Base-by-base conservation (phyloP, 2,113 vertebrate genomes). In the Ammospiza caudacuta region DNA sequence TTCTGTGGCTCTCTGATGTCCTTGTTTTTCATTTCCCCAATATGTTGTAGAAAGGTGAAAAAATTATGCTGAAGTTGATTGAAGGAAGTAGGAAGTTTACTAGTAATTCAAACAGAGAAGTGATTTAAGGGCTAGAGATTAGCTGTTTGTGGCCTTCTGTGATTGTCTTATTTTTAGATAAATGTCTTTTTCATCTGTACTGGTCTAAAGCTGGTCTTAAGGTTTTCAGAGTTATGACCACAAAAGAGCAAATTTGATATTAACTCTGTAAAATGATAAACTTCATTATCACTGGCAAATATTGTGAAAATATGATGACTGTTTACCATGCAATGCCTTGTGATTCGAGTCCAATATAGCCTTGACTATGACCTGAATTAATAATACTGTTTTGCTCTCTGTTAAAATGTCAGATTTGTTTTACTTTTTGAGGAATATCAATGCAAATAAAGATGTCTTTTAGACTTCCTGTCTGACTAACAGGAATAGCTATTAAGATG, bases 271-370 rank as follows among this genome's bases (percentile, higher is more conserved):
- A 90, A 94, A 91, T 67, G 10, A 84, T 93, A 77, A 95, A 66
- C 61, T 76, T 89, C n/a, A 80, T 90, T 59, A 61, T 43, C 57
- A 29, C 52, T 84, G 52, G 52, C n/a, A 97, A 94, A 95, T 96
- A 87, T 22, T 91, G 69, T 92, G 89, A 82, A 96, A 97, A 97
- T 95, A 62, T 16, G 75, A 92, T 14, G 66, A 44, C 68, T 96
- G n/a, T 97, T 97, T 97, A 94, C 89, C 84, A n/a, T 59, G 84
- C 29, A 92, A 64, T 70, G 61, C 57, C 55, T 79, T 86, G 33
- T 15, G 49, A 83, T 88, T 27, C 77, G 85, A 44, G 62, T 91
- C 79, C 37, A 68, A 28, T 83, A 88, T 61, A 75, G 68, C 31
- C 23, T 68, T 47, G 49, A 37, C 78, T 90, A 55, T 54, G 83